phyloP scores from a whole-genome alignment of 2,113 vertebrate genomes.

The Clinocottus analis region DNA sequence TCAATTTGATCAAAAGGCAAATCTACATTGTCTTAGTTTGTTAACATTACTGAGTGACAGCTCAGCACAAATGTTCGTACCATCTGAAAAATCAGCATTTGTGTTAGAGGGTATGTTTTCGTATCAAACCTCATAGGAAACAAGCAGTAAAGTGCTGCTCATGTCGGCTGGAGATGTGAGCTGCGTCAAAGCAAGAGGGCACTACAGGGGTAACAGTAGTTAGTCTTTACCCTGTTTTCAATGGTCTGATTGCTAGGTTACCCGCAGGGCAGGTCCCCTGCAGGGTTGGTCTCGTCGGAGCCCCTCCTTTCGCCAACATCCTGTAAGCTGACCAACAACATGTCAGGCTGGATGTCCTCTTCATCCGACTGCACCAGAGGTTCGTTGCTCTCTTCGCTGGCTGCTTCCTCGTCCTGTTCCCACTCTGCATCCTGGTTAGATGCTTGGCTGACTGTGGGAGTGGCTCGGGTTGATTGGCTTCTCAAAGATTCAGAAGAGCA shows the following conservation, averaged over 20 bases:
- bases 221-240: background rate
- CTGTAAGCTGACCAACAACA: slow-evolving; percentile 78
- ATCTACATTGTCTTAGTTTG: background rate
- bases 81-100: too few species aligned
- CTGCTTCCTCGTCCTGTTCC: slow-evolving; percentile 63
- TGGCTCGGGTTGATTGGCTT: slow-evolving; percentile 63
- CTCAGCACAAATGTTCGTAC: background rate
- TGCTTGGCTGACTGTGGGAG: slow-evolving; percentile 60
- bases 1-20: background rate
- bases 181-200: background rate
- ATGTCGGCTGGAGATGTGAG: background rate
- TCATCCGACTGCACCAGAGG: slow-evolving; percentile 91
- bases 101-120: too few species aligned
- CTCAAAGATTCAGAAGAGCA: slow-evolving; percentile 78
- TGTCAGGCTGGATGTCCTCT: slow-evolving; percentile 92
- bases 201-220: background rate
- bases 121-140: background rate
- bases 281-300: slow-evolving; percentile 90
- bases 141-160: background rate
- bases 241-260: slow-evolving; percentile 9
- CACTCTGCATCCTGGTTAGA: slow-evolving; percentile 60
- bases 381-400: slow-evolving; percentile 77
- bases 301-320: slow-evolving; percentile 56
- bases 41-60: background rate
- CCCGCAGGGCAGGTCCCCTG: slow-evolving; percentile 50